A percentile compares a stretch with the other conserved stretches of the same genome.
These are phyloP conservation scores for Apantesis nais DNA, from an alignment of 2,888 invertebrate genomes.

Conservation along the genomic window DNA sequence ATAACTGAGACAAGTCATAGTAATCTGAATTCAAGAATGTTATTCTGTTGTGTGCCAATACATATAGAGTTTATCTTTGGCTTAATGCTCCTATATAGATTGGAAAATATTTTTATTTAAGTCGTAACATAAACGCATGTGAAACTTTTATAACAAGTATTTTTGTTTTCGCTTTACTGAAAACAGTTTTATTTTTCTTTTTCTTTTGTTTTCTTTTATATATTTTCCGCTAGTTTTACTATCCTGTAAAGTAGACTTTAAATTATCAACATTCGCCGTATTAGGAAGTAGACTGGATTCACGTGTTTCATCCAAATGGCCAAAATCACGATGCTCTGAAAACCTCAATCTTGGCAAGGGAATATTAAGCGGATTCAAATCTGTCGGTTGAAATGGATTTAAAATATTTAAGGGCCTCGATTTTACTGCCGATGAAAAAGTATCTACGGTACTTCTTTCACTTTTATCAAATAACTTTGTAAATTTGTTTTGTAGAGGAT, in stretches of 20 bases:
- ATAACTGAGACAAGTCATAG: constrained; percentile 27
- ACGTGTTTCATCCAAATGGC: constrained; percentile 57
- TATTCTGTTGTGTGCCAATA: too few relatives aligned
- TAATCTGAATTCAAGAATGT: too few relatives aligned
- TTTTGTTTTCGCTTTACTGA: not conserved
- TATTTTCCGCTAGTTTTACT: constrained; percentile 12
- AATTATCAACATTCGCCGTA: constrained; percentile 49
- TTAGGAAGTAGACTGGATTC: constrained; percentile 32
- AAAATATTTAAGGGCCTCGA: constrained; percentile 36
- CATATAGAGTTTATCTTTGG: too few relatives aligned
- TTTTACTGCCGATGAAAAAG: constrained; percentile 31
- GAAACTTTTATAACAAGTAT: too few relatives aligned
- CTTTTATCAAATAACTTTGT: constrained; percentile 49
- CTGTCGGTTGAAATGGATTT: constrained; percentile 48
- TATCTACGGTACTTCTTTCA: constrained; percentile 26
- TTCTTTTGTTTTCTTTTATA: not conserved
- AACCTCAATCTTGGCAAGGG: constrained; percentile 41
- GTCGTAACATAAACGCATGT: not conserved
- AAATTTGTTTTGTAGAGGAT: constrained; percentile 45
- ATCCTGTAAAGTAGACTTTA: constrained; percentile 54
- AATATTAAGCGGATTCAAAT: constrained; percentile 48
- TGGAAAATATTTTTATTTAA: too few relatives aligned
- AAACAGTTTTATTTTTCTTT: not conserved
- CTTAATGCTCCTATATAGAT: too few relatives aligned
- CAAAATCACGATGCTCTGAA: constrained; percentile 54